Percentiles rank a stretch among this genome's conserved stretches.
Conservation (phyloP, 2,797 vertebrate species). For the Podarcis lilfordi region DNA sequence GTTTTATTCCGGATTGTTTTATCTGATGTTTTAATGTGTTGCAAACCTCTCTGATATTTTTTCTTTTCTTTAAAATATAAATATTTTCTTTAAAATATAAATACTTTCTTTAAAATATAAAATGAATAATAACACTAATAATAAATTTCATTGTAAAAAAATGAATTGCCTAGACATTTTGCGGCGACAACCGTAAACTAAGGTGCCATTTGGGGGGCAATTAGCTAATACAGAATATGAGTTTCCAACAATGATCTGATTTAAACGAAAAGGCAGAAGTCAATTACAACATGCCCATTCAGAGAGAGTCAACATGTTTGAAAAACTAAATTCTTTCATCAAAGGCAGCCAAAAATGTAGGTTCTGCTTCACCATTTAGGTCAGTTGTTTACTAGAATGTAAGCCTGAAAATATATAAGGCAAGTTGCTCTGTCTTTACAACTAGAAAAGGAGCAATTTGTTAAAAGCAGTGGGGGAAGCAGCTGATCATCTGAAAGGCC, state of each 20-base stretch:
- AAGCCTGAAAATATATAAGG: neutral
- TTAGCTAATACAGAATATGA: too few species aligned
- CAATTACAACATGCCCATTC: neutral
- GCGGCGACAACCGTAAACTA: too few species aligned
- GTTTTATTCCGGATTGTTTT: too few species aligned
- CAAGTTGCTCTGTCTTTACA: neutral
- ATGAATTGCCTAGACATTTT: too few species aligned
- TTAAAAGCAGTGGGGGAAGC: constrained; percentile 11
- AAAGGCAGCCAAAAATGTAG: neutral
- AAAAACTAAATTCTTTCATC: neutral
- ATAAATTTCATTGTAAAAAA: too few species aligned
- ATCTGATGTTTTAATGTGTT: too few species aligned
- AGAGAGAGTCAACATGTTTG: neutral
- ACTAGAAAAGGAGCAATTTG: constrained; percentile 7
- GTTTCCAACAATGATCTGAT: neutral
- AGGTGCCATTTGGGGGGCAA: too few species aligned
- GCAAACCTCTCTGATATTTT: too few species aligned
- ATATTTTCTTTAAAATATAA: too few species aligned
- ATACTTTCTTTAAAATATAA: too few species aligned
- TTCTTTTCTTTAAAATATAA: too few species aligned
- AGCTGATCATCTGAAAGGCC: neutral
- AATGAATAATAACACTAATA: too few species aligned
- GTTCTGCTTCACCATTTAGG: neutral
- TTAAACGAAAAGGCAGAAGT: neutral
- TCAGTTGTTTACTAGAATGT: neutral